These are phyloP conservation scores for Pipistrellus nathusii DNA, from an alignment of 2,797 vertebrate species.

Conservation along the genomic window DNA sequence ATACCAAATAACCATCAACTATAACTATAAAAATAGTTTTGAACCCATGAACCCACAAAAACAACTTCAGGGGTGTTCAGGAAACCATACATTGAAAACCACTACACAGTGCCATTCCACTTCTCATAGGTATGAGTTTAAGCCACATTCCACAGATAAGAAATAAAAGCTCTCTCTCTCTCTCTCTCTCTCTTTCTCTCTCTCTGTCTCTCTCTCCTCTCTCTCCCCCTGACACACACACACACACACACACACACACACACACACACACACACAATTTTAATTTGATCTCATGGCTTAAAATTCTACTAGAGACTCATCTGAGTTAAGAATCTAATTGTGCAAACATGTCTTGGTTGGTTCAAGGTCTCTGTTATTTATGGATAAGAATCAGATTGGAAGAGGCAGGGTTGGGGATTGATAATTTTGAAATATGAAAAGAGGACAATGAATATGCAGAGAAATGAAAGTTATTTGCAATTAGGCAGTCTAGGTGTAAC, in stretches of 20 bases:
- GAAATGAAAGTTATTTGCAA: neutral
- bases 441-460: neutral
- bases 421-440: neutral
- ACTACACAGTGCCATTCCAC: neutral
- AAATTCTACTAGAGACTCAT: neutral
- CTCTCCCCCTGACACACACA: neutral
- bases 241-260: neutral
- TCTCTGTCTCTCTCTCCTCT: too few relatives aligned
- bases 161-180: too few relatives aligned
- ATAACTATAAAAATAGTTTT: neutral
- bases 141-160: neutral
- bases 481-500: neutral
- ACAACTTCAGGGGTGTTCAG: neutral
- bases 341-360: neutral
- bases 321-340: neutral
- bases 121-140: neutral
- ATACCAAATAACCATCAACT: neutral
- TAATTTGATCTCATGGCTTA: neutral
- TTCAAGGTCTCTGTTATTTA: neutral
- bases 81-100: neutral
- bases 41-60: neutral
- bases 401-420: neutral
- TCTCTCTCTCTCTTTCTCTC: too few relatives aligned
- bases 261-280: neutral
- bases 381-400: neutral